Base-by-base conservation (phyloP, 2,797 vertebrate species). In the Channallabes apus region DNA sequence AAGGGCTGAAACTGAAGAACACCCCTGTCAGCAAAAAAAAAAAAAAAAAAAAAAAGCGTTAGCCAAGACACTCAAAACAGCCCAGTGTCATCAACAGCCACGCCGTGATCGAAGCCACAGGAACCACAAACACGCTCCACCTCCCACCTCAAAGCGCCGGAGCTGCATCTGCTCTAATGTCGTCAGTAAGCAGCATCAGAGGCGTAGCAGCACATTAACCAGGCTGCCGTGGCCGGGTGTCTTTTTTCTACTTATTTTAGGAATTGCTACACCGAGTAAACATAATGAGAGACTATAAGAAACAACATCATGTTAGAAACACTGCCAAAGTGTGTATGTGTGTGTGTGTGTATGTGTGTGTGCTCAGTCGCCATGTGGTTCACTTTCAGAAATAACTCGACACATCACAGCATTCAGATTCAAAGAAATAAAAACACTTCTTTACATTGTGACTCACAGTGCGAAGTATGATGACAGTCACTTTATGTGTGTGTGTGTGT, bases 221-320 rank as follows among this genome's bases (percentile, higher is more conserved):
- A 58, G 27, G 6, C 27, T 22, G 75, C 9, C 27, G 6, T 58
- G 54, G 51, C 27, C 58, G 15, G 3, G 27, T 58, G 54, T 77
- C 54, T n/a, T 77, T 78, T 72, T 35, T 64, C 69, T 75, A 20
- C 32, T 73, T 58, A 27, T 38, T 73, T 29, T 64, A 54, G 22
- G 59, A 83, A 64, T 76, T 51, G 51, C 64, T 68, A 69, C 46
- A 69, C 11, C 56, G 64, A 68, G 29, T 35, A 54, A 71, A 71
- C 54, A 71, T 58, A 71, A 71, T 69, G 68, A 82, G 80, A 69
- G 67, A 82, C 64, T 69, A 32, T 58, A 82, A 41, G 29, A 35
- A 82, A 71, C 51, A 82, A 27, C 65, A 82, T n/a, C 64, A 82
- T 38, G 17, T 80, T 65, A 67, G n/a, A 18, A 27, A 80, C 35